Evolutionary conservation across 2,113 vertebrate genomes (phyloP).

Genomic region (Gila orcuttii): DNA sequence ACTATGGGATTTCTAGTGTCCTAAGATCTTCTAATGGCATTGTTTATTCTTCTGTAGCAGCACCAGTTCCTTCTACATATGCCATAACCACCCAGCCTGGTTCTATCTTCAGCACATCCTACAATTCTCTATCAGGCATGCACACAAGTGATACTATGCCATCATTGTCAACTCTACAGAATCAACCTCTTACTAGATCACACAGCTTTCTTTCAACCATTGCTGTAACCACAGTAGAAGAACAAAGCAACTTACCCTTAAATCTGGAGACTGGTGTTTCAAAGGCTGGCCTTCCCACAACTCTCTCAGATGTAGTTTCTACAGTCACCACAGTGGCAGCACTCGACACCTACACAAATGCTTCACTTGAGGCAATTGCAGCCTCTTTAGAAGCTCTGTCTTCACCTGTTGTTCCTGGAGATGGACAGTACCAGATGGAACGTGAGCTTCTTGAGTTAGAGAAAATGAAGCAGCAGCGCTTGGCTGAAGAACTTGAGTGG

Average conservation of each 20-base stretch:
- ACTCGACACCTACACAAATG: slow-evolving; percentile 86
- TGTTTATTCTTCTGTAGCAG: slow-evolving; percentile 95
- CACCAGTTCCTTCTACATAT: slow-evolving; percentile 92
- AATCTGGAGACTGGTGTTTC: slow-evolving; percentile 78
- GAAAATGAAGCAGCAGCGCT: slow-evolving; percentile 95
- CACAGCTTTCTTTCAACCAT: slow-evolving; percentile 90
- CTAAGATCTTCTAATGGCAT: slow-evolving; percentile 94
- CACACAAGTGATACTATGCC: slow-evolving; percentile 86
- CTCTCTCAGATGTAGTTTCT: slow-evolving; percentile 69
- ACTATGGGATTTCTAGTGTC: slow-evolving; percentile 85
- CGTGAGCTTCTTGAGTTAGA: slow-evolving; percentile 94
- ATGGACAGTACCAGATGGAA: slow-evolving; percentile 90
- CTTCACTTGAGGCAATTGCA: slow-evolving; percentile 86
- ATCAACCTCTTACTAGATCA: slow-evolving; percentile 85
- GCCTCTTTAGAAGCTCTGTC: slow-evolving; percentile 80
- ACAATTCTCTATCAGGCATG: slow-evolving; percentile 85
- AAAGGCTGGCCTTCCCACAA: slow-evolving; percentile 71
- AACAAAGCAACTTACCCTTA: slow-evolving; percentile 75
- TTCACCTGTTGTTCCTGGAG: slow-evolving; percentile 84
- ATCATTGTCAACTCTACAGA: slow-evolving; percentile 86
- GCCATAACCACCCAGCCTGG: slow-evolving; percentile 97
- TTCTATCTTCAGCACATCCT: slow-evolving; percentile 93
- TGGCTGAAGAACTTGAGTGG: slow-evolving; percentile 96
- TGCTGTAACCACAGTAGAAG: slow-evolving; percentile 78
- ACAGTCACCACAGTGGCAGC: slow-evolving; percentile 75